Percentiles rank a stretch among this genome's conserved stretches.
phyloP scores from a whole-genome alignment of 2,113 vertebrate genomes.

The Gymnocephalus cernua region DNA sequence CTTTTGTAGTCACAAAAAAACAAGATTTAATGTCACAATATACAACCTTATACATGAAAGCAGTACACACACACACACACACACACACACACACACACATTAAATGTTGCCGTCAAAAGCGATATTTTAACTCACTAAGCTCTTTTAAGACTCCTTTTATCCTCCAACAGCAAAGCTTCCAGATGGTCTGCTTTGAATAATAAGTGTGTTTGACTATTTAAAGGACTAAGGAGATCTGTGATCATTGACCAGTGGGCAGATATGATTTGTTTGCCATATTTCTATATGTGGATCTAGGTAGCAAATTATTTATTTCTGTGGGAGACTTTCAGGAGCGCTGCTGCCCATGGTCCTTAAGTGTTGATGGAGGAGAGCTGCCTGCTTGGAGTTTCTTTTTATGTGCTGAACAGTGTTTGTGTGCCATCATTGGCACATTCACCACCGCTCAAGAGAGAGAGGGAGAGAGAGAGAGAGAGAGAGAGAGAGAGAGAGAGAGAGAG shows the following conservation, averaged over 20 bases:
- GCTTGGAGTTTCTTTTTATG: conserved; percentile 50
- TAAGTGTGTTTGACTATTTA: conserved; percentile 12
- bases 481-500: conserved; percentile 25
- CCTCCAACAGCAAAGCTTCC: conserved; percentile 27
- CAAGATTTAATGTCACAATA: not conserved
- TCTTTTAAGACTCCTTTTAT: conserved; percentile 43
- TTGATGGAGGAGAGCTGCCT: conserved; percentile 38
- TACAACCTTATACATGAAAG: conserved; percentile 18
- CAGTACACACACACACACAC: not conserved
- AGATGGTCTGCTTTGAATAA: conserved; percentile 50
- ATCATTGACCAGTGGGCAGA: conserved; percentile 34
- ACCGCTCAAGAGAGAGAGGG: conserved; percentile 29
- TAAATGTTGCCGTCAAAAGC: conserved; percentile 2
- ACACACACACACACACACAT: not conserved
- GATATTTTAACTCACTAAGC: conserved; percentile 27
- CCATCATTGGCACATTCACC: conserved; percentile 35
- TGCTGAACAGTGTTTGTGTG: conserved; percentile 34
- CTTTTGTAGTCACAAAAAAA: conserved; percentile 1
- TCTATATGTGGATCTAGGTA: conserved; percentile 31
- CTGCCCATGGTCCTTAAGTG: conserved; percentile 28
- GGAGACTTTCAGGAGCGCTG: conserved; percentile 14
- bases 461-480: no score
- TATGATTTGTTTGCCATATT: conserved; percentile 15
- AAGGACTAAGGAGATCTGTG: conserved; percentile 1
- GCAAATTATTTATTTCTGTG: conserved; percentile 35